These are phyloP conservation scores for Mustela lutreola DNA, from an alignment of 2,113 vertebrate species.

Conservation along the genomic window DNA sequence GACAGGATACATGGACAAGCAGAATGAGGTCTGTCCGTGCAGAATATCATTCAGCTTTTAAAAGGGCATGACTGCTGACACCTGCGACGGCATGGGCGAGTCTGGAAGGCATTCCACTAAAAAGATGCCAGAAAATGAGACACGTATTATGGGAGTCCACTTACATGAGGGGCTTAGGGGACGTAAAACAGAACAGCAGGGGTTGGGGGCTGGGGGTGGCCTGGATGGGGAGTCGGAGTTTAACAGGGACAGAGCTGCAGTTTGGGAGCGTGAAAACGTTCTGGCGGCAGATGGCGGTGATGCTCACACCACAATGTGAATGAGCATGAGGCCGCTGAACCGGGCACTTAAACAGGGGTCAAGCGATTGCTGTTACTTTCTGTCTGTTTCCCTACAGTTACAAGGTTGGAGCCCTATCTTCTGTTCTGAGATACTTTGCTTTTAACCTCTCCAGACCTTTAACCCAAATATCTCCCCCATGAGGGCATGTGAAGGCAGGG, in stretches of 20 bases:
- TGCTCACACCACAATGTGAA: neutral
- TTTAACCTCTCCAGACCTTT: neutral
- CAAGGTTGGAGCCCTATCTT: neutral
- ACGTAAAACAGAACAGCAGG: neutral
- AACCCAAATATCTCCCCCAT: neutral
- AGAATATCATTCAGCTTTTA: neutral
- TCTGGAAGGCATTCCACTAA: neutral
- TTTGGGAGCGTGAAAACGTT: neutral
- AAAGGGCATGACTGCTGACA: neutral
- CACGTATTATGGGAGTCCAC: no score
- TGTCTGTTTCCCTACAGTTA: neutral
- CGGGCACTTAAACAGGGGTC: neutral
- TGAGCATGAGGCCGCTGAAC: neutral
- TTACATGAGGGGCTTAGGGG: rapidly evolving
- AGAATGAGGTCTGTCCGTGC: neutral
- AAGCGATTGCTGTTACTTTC: neutral
- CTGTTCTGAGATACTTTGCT: neutral
- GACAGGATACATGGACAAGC: no score
- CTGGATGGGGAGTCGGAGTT: neutral
- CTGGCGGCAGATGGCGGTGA: neutral
- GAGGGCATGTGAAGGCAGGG: neutral
- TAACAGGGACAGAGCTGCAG: neutral
- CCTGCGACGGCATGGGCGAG: neutral
- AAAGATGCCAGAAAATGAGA: neutral
- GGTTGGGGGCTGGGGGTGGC: neutral